Evolutionary conservation across 2,113 vertebrate species (phyloP).

Genomic region (Zootoca vivipara): DNA sequence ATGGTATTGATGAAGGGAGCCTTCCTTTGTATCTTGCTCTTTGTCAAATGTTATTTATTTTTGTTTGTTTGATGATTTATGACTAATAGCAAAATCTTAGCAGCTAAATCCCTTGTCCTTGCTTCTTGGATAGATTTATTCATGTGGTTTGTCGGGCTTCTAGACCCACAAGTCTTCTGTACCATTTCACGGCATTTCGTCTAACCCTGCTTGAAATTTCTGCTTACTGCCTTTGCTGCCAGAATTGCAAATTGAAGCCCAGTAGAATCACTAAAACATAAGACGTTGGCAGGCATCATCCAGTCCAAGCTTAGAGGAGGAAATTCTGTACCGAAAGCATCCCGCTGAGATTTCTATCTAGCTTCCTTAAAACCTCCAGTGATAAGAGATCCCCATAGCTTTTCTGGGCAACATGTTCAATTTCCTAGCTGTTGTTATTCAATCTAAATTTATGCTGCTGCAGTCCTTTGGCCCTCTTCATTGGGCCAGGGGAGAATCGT

Average conservation of each 20-base stretch:
- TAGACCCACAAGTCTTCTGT: neutral
- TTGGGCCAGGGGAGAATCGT: neutral
- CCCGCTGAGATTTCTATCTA: neutral
- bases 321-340: neutral
- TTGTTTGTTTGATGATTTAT: neutral
- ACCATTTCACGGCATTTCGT: neutral
- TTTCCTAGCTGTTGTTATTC: conserved; percentile 5
- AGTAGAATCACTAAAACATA: conserved; percentile 1
- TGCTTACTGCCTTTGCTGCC: neutral
- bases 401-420: neutral
- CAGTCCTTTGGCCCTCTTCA: neutral
- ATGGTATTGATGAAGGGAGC: neutral
- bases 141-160: neutral
- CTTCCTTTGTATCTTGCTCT: neutral
- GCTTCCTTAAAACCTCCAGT: neutral
- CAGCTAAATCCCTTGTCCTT: neutral
- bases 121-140: neutral
- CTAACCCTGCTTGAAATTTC: conserved; percentile 4
- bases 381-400: neutral
- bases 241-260: conserved; percentile 19
- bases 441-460: neutral
- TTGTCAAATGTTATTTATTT: neutral
- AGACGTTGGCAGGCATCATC: neutral
- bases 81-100: neutral
- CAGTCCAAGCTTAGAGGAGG: neutral